Evolutionary conservation across 1,140 invertebrate genomes (phyloP).

Genomic region (Nebria ingens): DNA sequence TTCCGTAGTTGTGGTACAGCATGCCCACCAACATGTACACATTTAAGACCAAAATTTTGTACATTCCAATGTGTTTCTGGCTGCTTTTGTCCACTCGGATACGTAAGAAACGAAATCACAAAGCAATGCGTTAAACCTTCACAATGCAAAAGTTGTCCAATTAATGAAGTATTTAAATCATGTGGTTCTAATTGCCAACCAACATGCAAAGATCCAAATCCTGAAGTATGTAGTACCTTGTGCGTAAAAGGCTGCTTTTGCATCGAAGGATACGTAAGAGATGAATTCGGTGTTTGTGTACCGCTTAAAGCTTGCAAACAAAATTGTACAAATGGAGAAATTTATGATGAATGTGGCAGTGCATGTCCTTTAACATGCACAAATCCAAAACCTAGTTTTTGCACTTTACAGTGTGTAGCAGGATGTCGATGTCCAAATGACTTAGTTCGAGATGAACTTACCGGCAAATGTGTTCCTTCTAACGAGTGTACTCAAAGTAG

Average conservation of each 20-base stretch:
- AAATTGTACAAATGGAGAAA: not conserved
- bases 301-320: not conserved
- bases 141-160: not conserved
- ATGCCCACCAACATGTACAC: not conserved
- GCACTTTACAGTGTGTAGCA: conserved; percentile 16
- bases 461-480: not conserved
- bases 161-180: conserved; percentile 14
- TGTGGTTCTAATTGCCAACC: conserved; percentile 14
- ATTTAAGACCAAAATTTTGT: conserved; percentile 10
- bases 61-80: conserved; percentile 12
- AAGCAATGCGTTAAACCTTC: not conserved
- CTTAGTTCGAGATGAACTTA: conserved; percentile 16
- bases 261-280: not conserved
- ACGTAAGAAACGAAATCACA: conserved; percentile 13
- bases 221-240: not conserved
- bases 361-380: conserved; percentile 13
- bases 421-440: conserved; percentile 21
- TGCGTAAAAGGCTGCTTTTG: not conserved
- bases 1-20: not conserved
- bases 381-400: conserved; percentile 15
- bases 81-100: conserved; percentile 18
- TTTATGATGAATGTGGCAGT: not conserved
- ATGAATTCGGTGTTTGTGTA: not conserved
- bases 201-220: conserved; percentile 15
- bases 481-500: conserved; percentile 12